A percentile compares a stretch with the other conserved stretches of the same genome.
Conservation (phyloP, 2,888 invertebrate species). For the Mythimna ferrago region DNA sequence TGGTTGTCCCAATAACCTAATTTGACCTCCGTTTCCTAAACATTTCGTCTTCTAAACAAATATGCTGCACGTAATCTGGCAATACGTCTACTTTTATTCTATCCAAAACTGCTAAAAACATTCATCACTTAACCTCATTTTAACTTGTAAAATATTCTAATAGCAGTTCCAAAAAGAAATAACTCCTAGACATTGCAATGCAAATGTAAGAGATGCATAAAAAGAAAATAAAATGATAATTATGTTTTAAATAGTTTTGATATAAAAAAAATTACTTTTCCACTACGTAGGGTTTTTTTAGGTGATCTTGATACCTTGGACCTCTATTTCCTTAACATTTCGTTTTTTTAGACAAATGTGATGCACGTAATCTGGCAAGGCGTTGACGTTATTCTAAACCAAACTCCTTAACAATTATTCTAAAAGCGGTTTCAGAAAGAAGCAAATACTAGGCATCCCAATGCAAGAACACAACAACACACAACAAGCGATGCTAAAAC, state of each 20-base stretch:
- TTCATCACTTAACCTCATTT: not conserved
- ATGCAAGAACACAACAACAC: not conserved
- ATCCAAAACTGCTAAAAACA: not conserved
- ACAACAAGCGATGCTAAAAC: not conserved
- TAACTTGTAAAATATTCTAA: not conserved
- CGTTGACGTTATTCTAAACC: no score
- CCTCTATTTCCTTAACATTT: no score
- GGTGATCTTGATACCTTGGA: no score
- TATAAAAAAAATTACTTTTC: not conserved
- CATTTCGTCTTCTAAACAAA: constrained; percentile 1
- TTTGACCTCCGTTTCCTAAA: not conserved
- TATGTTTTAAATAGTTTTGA: no score
- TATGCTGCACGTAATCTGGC: not conserved
- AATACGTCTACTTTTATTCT: not conserved
- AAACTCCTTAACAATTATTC: no score
- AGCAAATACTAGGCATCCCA: not conserved
- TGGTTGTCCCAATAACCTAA: not conserved
- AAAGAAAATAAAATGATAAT: no score
- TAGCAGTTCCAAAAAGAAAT: not conserved
- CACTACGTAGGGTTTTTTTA: not conserved
- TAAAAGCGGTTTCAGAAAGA: not conserved
- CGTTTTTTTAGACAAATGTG: no score
- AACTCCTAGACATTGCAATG: not conserved
- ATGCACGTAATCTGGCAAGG: no score
- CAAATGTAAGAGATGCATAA: no score